Conservation (phyloP, 2,113 vertebrate species). For the Oostethus manadensis region DNA sequence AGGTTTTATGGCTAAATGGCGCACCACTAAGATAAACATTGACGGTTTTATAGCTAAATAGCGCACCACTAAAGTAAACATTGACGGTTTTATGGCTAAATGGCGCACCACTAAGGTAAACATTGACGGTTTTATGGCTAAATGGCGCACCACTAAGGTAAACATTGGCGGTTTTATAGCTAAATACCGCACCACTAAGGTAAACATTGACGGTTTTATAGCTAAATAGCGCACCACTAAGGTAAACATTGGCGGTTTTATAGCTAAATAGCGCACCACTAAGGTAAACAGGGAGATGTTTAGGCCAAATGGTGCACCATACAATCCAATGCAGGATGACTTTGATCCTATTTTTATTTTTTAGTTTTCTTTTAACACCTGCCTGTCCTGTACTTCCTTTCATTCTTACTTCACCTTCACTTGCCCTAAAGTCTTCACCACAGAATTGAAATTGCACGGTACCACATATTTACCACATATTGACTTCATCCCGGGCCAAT, state of each 20-base stretch:
- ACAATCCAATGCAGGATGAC: too few relatives aligned
- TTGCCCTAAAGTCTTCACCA: constrained; percentile 8
- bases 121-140: background rate
- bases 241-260: too few relatives aligned
- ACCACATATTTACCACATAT: too few relatives aligned
- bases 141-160: background rate
- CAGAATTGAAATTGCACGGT: too few relatives aligned
- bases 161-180: background rate
- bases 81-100: too few relatives aligned
- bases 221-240: background rate
- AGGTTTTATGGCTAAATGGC: background rate
- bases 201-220: background rate
- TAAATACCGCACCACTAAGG: background rate
- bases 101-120: too few relatives aligned
- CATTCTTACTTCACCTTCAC: constrained; percentile 6
- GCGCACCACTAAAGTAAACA: too few relatives aligned
- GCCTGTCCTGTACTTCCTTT: background rate
- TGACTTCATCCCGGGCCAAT: too few relatives aligned
- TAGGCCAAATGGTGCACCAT: background rate
- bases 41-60: background rate
- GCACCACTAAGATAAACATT: background rate
- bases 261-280: too few relatives aligned
- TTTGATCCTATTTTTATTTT: too few relatives aligned
- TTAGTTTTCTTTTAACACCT: too few relatives aligned
- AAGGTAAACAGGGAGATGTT: too few relatives aligned